These are phyloP conservation scores for Drosophila suzukii DNA, from an alignment of 1,140 invertebrate genomes.

Conservation along the genomic window DNA sequence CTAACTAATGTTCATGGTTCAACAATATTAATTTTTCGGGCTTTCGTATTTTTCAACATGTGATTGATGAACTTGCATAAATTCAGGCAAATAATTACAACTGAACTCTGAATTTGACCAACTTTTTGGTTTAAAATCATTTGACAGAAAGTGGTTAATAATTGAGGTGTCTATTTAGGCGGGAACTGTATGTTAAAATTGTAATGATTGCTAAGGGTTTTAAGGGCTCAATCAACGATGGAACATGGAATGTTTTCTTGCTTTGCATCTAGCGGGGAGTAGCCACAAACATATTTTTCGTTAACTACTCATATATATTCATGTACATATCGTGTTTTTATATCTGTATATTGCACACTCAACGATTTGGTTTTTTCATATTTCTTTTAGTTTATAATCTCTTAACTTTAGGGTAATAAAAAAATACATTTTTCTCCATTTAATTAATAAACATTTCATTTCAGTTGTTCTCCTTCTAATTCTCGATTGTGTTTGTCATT, in stretches of 20 bases:
- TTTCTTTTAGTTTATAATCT: constrained; percentile 19
- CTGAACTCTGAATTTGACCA: not conserved
- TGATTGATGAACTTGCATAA: constrained; percentile 9
- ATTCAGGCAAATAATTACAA: constrained; percentile 12
- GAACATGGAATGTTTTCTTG: constrained; percentile 27
- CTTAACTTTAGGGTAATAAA: constrained; percentile 62
- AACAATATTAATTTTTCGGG: constrained; percentile 10
- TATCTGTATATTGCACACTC: constrained; percentile 38
- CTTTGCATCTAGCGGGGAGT: constrained; percentile 16
- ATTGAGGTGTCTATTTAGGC: constrained; percentile 21
- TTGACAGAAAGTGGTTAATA: constrained; percentile 5
- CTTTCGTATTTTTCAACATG: not conserved
- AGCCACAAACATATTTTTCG: constrained; percentile 29
- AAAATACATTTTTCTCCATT: constrained; percentile 67
- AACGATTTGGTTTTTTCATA: constrained; percentile 23
- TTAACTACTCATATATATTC: constrained; percentile 26
- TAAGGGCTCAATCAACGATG: constrained; percentile 27
- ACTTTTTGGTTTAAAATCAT: not conserved
- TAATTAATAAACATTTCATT: constrained; percentile 27
- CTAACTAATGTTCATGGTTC: constrained; percentile 56
- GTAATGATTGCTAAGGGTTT: constrained; percentile 28
- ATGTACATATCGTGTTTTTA: constrained; percentile 22
- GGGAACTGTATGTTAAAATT: constrained; percentile 19
- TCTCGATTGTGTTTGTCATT: constrained; percentile 3
- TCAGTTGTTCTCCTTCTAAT: constrained; percentile 1